Conservation (phyloP, 2,888 invertebrate species). For the Opisthograptis luteolata region DNA sequence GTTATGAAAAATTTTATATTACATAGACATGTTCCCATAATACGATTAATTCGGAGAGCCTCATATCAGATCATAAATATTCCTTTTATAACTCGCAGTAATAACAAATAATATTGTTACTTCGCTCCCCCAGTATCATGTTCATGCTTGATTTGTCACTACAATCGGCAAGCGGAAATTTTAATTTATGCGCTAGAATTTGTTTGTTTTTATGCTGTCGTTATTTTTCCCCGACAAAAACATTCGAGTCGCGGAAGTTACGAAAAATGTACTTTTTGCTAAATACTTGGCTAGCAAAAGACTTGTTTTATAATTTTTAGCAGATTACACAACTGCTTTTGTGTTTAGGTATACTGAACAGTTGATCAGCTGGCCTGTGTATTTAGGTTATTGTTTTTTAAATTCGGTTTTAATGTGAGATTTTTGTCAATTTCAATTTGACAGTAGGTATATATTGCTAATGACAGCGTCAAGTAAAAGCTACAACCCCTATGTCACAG, state of each 20-base stretch:
- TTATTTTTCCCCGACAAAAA: conserved; percentile 70
- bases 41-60: too few relatives aligned
- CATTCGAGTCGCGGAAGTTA: conserved; percentile 69
- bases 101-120: conserved; percentile 57
- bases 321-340: conserved; percentile 32
- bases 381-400: too few relatives aligned
- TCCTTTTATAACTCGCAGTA: conserved; percentile 35
- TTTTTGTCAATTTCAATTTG: too few relatives aligned
- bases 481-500: too few relatives aligned
- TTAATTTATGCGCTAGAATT: conserved; percentile 80
- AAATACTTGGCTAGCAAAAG: conserved; percentile 44
- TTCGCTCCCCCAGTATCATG: conserved; percentile 62
- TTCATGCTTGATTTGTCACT: conserved; percentile 77
- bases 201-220: conserved; percentile 78
- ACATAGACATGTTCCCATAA: too few relatives aligned
- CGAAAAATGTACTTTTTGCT: conserved; percentile 54
- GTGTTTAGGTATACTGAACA: too few relatives aligned
- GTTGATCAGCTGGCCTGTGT: too few relatives aligned
- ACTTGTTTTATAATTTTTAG: conserved; percentile 38
- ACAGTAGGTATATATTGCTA: too few relatives aligned
- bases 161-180: conserved; percentile 78
- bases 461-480: too few relatives aligned
- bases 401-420: too few relatives aligned
- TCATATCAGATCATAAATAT: conserved; percentile 29
- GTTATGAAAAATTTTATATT: too few relatives aligned